Percentiles rank a stretch among this genome's conserved stretches.
phyloP scores from a whole-genome alignment of 2,113 vertebrate genomes.

The Xiphophorus hellerii region DNA sequence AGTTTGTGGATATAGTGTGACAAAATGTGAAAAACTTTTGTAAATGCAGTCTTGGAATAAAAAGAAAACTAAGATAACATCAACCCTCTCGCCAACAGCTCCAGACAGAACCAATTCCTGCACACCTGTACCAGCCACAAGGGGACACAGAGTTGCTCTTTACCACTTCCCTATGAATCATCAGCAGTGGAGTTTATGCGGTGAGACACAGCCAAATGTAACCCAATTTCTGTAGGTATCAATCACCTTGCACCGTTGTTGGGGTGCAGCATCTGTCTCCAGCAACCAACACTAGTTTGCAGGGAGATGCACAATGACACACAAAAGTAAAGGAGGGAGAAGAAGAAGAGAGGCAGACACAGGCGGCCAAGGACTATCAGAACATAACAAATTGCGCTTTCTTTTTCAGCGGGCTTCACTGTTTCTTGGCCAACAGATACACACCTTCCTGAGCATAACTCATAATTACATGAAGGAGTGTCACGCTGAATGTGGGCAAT shows the following conservation, averaged over 20 bases:
- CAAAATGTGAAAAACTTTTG: background rate
- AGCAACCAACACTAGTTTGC: conserved; percentile 51
- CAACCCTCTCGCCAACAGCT: conserved; percentile 41
- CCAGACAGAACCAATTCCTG: conserved; percentile 56
- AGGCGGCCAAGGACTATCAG: conserved; percentile 56
- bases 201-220: conserved; percentile 76
- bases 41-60: background rate
- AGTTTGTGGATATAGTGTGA: background rate
- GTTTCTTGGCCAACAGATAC: conserved; percentile 51
- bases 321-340: conserved; percentile 27
- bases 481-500: conserved; percentile 71
- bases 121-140: conserved; percentile 70
- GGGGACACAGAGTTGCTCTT: conserved; percentile 66
- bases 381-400: conserved; percentile 49
- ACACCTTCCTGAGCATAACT: conserved; percentile 63
- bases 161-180: conserved; percentile 77
- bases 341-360: conserved; percentile 37
- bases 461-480: conserved; percentile 72
- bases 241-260: conserved; percentile 72
- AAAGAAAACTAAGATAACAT: conserved; percentile 22
- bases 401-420: conserved; percentile 38
- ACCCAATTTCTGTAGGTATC: conserved; percentile 81
- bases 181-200: conserved; percentile 68
- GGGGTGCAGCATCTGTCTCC: conserved; percentile 77
- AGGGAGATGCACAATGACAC: conserved; percentile 54